phyloP scores from a whole-genome alignment of 2,797 vertebrate species.

The Hippocampus kuda region DNA sequence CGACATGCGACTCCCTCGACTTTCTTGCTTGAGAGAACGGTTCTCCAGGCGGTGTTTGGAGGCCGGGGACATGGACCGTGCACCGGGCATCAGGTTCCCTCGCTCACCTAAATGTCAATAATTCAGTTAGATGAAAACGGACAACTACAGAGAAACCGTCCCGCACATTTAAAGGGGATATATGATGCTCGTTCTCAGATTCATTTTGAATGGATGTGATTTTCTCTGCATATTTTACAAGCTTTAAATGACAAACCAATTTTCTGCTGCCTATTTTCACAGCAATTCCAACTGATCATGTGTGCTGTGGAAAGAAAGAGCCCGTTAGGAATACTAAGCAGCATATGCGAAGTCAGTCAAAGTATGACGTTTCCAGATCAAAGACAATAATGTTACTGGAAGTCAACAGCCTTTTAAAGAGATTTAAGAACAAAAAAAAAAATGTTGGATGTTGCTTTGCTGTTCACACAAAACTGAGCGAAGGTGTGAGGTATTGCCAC shows the following conservation, averaged over 20 bases:
- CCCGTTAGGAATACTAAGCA: too few species aligned
- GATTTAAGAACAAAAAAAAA: too few species aligned
- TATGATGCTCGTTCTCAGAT: not conserved
- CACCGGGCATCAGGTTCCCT: slow-evolving; percentile 73
- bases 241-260: not conserved
- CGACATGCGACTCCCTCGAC: slow-evolving; percentile 70
- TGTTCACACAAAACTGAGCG: too few species aligned
- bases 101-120: slow-evolving; percentile 78
- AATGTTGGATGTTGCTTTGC: too few species aligned
- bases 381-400: too few species aligned
- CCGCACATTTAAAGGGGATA: slow-evolving; percentile 4
- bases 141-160: not conserved
- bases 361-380: too few species aligned
- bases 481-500: too few species aligned
- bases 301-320: too few species aligned
- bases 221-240: not conserved
- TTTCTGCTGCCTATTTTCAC: not conserved
- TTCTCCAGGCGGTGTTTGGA: slow-evolving; percentile 85
- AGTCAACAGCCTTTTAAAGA: too few species aligned
- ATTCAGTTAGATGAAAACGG: slow-evolving; percentile 37
- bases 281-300: too few species aligned
- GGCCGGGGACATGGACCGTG: slow-evolving; percentile 73
- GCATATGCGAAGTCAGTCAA: too few species aligned
- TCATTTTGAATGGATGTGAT: not conserved
- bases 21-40: slow-evolving; percentile 80